Base-by-base conservation (phyloP, 2,797 vertebrate species). In the Enteromius unitaeniatus region DNA sequence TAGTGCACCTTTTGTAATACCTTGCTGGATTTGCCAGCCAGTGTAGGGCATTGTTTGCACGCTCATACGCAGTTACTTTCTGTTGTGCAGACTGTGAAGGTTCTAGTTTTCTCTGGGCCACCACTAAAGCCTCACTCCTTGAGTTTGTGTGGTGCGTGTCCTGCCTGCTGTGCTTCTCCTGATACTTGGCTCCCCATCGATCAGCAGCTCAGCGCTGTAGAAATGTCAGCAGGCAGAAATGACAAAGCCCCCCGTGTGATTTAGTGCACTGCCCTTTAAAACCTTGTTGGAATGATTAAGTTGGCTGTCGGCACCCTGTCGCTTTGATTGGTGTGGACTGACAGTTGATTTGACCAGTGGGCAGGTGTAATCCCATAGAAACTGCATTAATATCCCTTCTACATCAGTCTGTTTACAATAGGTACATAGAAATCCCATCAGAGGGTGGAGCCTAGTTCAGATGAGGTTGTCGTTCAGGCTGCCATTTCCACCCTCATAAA, bases 191-290 rank as follows among this genome's bases (percentile, higher is more conserved):
- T 74, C 73, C 77, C 74, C 42, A 60, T 83, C 37, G 49, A 72
- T 86, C 84, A 76, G 28, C 79, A 81, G 67, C 51, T 19, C 58
- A 42, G 77, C 49, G 28, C 72, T 17, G n/a, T 60, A 64, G 28
- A 86, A 87, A 87, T 84, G 74, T 83, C 85, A 84, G 26, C 53
- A 51, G 82, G 79, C 85, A 81, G 31, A 84, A 81, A 84, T 85
- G 78, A 67, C 49, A 17, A n/a, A 84, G 42, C 17, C 72, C 55
- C 21, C 73, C 72, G 67, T 73, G 85, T 91, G 90, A 92, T 92
- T 90, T 93, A 92, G 86, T 87, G 90, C 19, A 51, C 26, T 91
- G 91, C 88, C 90, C 93, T 95, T 94, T 93, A 87, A 90, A 88
- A 84, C 80, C 62, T 86, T 75, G 85, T 90, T 85, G 76, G 84